phyloP scores from a whole-genome alignment of 2,888 invertebrate species.

The Petrolisthes cinctipes region DNA sequence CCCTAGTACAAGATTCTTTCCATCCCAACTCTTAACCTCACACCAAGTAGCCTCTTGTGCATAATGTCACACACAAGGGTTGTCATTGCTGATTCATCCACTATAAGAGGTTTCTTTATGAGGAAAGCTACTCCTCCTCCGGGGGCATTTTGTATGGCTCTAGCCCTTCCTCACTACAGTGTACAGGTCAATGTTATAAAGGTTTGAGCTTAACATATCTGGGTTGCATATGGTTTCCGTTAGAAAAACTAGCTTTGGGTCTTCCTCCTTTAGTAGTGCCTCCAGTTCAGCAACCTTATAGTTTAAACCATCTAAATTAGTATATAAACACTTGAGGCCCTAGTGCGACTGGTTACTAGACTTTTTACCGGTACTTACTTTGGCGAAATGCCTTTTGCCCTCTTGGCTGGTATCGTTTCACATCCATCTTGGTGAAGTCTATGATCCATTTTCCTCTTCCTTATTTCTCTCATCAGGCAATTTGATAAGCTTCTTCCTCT shows the following conservation, averaged over 20 bases:
- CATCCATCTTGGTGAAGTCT: no score
- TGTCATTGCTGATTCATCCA: neutral
- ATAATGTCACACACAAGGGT: no score
- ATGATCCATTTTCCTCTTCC: no score
- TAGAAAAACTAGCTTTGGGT: slow-evolving; percentile 37
- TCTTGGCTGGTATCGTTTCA: no score
- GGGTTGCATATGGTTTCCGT: slow-evolving; percentile 18
- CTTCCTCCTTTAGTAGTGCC: slow-evolving; percentile 29
- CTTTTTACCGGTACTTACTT: no score
- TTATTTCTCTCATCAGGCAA: no score
- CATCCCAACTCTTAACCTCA: slow-evolving; percentile 16
- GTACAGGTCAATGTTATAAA: neutral
- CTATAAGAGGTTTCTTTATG: neutral
- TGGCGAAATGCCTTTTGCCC: no score
- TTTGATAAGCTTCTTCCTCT: no score
- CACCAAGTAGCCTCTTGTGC: neutral
- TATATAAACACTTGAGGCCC: slow-evolving; percentile 33
- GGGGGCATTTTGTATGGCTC: slow-evolving; percentile 22
- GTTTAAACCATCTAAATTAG: slow-evolving; percentile 36
- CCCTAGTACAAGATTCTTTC: slow-evolving; percentile 18
- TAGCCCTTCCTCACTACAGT: slow-evolving; percentile 8
- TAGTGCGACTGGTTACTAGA: slow-evolving; percentile 22
- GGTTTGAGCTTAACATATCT: slow-evolving; percentile 11
- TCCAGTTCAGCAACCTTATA: slow-evolving; percentile 37
- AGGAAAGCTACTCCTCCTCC: slow-evolving; percentile 30